A percentile compares a stretch with the other conserved stretches of the same genome.
Evolutionary conservation across 2,113 vertebrate genomes (phyloP).

Genomic region (Toxostoma redivivum): DNA sequence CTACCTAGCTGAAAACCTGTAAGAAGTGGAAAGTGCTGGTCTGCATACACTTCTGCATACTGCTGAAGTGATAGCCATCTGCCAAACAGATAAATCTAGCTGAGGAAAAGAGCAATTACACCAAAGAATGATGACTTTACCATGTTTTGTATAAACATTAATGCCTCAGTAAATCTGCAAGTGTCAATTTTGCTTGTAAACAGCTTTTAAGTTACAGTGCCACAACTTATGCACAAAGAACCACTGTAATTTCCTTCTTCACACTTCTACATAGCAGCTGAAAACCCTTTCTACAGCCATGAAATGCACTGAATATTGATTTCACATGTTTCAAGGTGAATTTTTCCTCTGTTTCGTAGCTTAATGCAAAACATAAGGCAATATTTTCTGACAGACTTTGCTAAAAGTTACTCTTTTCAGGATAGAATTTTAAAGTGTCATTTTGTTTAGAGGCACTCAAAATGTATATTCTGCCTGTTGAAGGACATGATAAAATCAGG

Average conservation of each 20-base stretch:
- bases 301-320: background rate
- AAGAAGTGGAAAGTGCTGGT: background rate
- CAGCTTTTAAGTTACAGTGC: background rate
- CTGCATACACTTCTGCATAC: accelerated
- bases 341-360: background rate
- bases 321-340: background rate
- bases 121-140: background rate
- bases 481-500: background rate
- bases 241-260: background rate
- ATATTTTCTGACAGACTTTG: background rate
- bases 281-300: background rate
- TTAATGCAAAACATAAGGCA: background rate
- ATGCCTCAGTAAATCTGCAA: background rate
- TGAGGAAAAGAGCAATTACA: background rate
- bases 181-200: background rate
- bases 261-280: background rate
- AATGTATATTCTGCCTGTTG: background rate
- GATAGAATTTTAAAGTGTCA: background rate
- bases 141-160: background rate
- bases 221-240: background rate
- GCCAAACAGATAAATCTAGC: background rate
- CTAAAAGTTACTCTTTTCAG: background rate
- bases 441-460: background rate
- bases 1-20: background rate
- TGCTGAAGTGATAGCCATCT: background rate